These are phyloP conservation scores for Aphidius gifuensis DNA, from an alignment of 1,140 invertebrate species.

Conservation along the genomic window DNA sequence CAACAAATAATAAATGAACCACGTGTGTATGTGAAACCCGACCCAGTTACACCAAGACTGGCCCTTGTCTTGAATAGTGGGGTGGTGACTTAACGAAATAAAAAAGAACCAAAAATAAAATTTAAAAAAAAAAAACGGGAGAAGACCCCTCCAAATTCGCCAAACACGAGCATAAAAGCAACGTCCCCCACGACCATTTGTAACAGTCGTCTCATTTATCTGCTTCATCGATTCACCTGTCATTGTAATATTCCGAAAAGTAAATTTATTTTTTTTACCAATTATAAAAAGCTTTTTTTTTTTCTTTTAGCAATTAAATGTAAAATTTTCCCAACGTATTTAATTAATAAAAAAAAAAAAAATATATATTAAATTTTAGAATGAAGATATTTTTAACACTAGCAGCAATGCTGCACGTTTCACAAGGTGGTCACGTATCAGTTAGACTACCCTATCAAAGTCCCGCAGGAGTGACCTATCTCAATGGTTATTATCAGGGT, in stretches of 20 bases:
- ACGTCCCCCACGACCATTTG: neutral
- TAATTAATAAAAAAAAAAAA: no score
- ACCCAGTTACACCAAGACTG: constrained; percentile 16
- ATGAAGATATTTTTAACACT: constrained; percentile 44
- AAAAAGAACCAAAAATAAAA: neutral
- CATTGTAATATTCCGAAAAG: no score
- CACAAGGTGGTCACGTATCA: constrained; percentile 39
- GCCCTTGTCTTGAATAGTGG: constrained; percentile 6
- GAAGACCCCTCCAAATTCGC: constrained; percentile 8
- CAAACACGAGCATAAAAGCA: constrained; percentile 10
- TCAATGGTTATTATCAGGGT: constrained; percentile 35
- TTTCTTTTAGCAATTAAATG: no score
- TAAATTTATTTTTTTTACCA: no score
- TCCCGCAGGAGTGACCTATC: constrained; percentile 54
- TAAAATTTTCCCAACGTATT: no score
- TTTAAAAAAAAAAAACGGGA: neutral
- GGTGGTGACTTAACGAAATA: neutral
- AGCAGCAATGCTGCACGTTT: constrained; percentile 42
- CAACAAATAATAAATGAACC: constrained; percentile 1
- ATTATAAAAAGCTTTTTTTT: neutral
- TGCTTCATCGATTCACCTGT: no score
- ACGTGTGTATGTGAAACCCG: constrained; percentile 3
- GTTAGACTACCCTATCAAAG: constrained; percentile 53
- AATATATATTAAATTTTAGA: constrained; percentile 16
- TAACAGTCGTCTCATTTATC: neutral